Conservation (phyloP, 1,140 invertebrate species). For the Drosophila auraria region DNA sequence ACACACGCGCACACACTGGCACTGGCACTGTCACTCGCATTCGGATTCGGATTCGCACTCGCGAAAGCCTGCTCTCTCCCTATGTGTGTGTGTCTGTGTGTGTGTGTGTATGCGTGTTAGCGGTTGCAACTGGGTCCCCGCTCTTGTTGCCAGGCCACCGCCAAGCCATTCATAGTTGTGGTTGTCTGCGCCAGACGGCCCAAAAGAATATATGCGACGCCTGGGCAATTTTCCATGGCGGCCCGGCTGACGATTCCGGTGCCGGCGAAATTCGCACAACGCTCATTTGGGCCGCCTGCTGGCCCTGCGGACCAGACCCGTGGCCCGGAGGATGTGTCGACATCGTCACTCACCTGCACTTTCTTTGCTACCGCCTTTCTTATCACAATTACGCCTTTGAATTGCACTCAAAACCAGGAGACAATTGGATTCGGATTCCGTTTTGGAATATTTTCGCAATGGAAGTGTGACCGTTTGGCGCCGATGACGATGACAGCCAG, state of each 20-base stretch:
- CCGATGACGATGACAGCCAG: background rate
- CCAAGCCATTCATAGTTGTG: slow-evolving; percentile 25
- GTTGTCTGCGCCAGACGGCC: slow-evolving; percentile 30
- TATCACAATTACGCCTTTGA: slow-evolving; percentile 35
- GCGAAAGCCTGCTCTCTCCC: slow-evolving; percentile 14
- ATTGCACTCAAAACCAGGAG: slow-evolving; percentile 3
- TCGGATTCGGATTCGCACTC: slow-evolving; percentile 14
- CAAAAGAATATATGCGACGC: slow-evolving; percentile 25
- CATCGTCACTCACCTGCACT: slow-evolving; percentile 19
- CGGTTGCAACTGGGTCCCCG: slow-evolving; percentile 23
- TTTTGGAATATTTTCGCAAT: slow-evolving; percentile 24
- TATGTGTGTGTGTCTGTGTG: slow-evolving; percentile 7
- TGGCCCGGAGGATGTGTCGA: background rate
- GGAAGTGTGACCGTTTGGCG: slow-evolving; percentile 10
- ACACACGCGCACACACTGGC: slow-evolving; percentile 10
- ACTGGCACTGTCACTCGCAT: background rate
- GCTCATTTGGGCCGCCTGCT: background rate
- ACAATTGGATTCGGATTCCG: slow-evolving; percentile 5
- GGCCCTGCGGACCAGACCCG: too few relatives aligned
- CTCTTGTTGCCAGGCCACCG: slow-evolving; percentile 36
- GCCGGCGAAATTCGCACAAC: slow-evolving; percentile 36
- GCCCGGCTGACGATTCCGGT: slow-evolving; percentile 11
- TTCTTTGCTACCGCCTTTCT: slow-evolving; percentile 15
- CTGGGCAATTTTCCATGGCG: slow-evolving; percentile 26
- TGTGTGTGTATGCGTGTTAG: slow-evolving; percentile 24